These are phyloP conservation scores for Xiphorhynchus erythropygius DNA, from an alignment of 2,797 vertebrate genomes.

Conservation along the genomic window DNA sequence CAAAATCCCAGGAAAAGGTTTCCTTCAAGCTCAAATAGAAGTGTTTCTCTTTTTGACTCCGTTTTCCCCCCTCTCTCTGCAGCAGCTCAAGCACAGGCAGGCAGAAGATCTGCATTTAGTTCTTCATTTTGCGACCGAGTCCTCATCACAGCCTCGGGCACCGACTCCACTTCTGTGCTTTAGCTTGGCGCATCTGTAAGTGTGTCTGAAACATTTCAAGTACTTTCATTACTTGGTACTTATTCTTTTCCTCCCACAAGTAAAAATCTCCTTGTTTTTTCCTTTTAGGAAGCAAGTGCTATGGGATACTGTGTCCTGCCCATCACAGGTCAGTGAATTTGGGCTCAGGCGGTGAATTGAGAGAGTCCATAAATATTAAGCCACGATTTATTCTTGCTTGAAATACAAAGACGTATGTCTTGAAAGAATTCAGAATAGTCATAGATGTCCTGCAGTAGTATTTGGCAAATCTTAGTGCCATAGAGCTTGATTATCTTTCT, in stretches of 20 bases:
- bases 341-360: not conserved
- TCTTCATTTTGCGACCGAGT: slow-evolving; percentile 8
- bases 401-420: not conserved
- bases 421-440: not conserved
- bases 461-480: not conserved
- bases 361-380: not conserved
- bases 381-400: not conserved
- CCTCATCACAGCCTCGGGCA: not conserved
- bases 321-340: not conserved
- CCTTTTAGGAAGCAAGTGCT: not conserved
- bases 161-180: not conserved
- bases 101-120: slow-evolving; percentile 18
- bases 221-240: not conserved
- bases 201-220: not conserved
- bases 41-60: not conserved
- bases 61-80: not conserved
- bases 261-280: not conserved
- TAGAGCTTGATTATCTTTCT: not conserved
- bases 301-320: not conserved
- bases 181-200: not conserved
- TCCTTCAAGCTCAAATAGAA: not conserved
- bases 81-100: not conserved
- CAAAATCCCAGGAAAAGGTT: not conserved
- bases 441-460: not conserved
- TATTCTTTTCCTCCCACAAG: not conserved